Evolutionary conservation across 1,140 invertebrate genomes (phyloP).

Genomic region (Drosophila quadrilineata): DNA sequence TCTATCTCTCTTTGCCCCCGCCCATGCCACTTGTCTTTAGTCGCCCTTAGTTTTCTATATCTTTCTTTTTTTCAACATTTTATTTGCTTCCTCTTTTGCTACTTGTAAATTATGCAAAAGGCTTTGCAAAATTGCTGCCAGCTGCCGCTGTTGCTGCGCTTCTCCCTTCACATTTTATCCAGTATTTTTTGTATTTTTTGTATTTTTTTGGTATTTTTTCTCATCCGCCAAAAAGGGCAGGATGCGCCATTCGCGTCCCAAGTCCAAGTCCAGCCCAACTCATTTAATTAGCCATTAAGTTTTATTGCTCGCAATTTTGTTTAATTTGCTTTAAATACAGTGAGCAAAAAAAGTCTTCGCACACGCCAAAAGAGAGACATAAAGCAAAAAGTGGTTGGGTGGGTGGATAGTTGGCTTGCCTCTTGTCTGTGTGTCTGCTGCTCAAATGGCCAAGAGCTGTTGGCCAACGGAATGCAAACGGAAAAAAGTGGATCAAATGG

Average conservation of each 20-base stretch:
- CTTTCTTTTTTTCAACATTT: conserved; percentile 5
- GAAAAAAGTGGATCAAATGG: conserved; percentile 20
- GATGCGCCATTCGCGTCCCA: conserved; percentile 15
- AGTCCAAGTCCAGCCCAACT: conserved; percentile 59
- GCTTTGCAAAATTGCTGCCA: conserved; percentile 65
- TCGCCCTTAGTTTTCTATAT: conserved; percentile 1
- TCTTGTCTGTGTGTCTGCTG: conserved; percentile 2
- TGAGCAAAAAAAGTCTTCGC: conserved; percentile 32
- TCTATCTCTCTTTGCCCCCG: background rate
- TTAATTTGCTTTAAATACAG: conserved; percentile 79
- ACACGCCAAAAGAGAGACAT: conserved; percentile 11
- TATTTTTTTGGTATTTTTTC: background rate
- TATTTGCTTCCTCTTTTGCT: conserved; percentile 47
- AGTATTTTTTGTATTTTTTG: conserved; percentile 29
- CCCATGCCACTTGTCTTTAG: conserved; percentile 25
- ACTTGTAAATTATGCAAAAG: conserved; percentile 78
- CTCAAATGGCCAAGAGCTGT: conserved; percentile 19
- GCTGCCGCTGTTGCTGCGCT: conserved; percentile 45
- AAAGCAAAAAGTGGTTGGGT: conserved; percentile 51
- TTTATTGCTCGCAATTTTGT: conserved; percentile 78
- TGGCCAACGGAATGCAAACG: background rate
- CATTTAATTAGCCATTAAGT: conserved; percentile 79
- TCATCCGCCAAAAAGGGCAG: conserved; percentile 14
- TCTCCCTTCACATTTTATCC: no score
- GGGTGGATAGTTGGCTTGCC: conserved; percentile 33